Evolutionary conservation across 2,113 vertebrate species (phyloP), one percentile per base, ranked within the genome.

Genomic region (Pelecanus crispus): DNA sequence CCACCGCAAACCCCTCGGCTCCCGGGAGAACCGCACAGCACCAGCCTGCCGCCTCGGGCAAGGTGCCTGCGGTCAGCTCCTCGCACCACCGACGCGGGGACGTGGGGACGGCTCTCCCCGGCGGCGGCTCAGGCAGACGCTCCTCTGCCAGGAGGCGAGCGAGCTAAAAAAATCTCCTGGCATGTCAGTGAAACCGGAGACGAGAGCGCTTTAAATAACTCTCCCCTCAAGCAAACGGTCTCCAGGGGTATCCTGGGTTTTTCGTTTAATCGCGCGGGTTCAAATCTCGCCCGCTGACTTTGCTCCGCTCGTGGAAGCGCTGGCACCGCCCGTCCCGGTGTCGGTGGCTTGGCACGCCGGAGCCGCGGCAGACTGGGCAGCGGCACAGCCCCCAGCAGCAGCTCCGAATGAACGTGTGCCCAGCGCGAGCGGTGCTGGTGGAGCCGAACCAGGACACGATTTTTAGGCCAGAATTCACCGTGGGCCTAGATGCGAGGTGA

Each of bases 231-330:
- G 52, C 82, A 70, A 25, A 7, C 21, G 25, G 81, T 6, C 62
- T 49, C 17, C 50, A 53, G 58, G 22, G 59, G 38, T 26, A 50
- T 7, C 63, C 93, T 81, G 79, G 29, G 32, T n/a, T 56, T 72
- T 44, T 45, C 34, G 28, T 24, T 40, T 20, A 10, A 7, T 6
- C 56, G 55, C 45, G 31, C 34, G 12, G 6, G 1, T 22, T 25
- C 59, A 53, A 5, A 11, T 28, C 67, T 70, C 38, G 0, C 49
- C 40, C 72, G 2, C 40, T 8, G 40, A 2, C 24, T 50, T 11
- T 1, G 1, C 38, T 28, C 11, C 6, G 1, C 36, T 10, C 0
- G 0, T 19, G 80, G 28, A 5, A n/a, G 50, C 1, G 3, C 49
- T 58, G 81, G 65, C 40, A 24, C 52, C 58, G 83, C 70, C 38